Base-by-base conservation (phyloP, 2,113 vertebrate species). In the Perccottus glenii region DNA sequence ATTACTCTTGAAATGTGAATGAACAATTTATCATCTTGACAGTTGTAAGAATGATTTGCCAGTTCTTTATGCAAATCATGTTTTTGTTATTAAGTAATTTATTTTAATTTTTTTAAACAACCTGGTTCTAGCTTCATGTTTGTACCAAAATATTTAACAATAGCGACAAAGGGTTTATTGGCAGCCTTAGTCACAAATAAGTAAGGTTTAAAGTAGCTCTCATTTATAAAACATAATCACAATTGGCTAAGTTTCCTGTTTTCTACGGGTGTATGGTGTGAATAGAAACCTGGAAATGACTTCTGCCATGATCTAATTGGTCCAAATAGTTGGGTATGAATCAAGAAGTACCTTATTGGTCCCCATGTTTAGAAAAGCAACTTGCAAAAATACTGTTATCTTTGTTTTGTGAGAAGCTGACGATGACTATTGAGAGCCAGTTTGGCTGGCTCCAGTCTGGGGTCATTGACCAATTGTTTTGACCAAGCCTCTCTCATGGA, bases 381-480 rank as follows among this genome's bases (percentile, higher is more conserved):
- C 16, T 33, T 46, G 5, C 47, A 70, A 57, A 74, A 70, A 78
- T 75, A 76, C 77, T 48, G 73, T 1, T 45, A 44, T 64, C 59
- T 75, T 70, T 80, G 65, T 84, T 69, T 57, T 68, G 58, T 52
- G 51, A 60, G 47, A 36, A 27, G 44, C 10, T 11, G 44, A 64
- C 75, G 45, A 15, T 63, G 12, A 43, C n/a, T 33, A 50, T 50
- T 47, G 14, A 36, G 38, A 62, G 51, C 19, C 15, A 10, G 8
- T 38, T 59, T 50, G 45, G n/a, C 48, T 38, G 15, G 8, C 48
- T 43, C 44, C 36, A 11, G 49, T 43, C 44, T 36, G 11, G 49
- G 49, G 46, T 60, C 58, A 64, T 19, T 5, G 35, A 47, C 47
- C n/a, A n/a, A n/a, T 64, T 44, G 11, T 60, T 48, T 16, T 35